A percentile compares a stretch with the other conserved stretches of the same genome.
Conservation (phyloP, 2,113 vertebrate genomes). For the Pungitius pungitius region DNA sequence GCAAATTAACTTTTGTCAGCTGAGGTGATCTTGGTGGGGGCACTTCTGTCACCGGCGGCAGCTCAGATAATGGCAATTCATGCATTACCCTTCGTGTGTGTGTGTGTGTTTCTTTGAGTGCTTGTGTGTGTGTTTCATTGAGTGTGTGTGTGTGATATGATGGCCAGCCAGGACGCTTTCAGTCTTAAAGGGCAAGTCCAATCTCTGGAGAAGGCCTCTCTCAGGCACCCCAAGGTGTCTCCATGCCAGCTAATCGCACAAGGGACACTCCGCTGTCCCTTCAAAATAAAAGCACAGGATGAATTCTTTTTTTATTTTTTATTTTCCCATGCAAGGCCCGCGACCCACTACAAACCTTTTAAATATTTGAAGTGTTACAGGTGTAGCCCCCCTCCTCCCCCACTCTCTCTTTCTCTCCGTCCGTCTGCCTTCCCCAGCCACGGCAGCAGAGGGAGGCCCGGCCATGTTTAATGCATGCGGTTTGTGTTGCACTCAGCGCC, state of each 20-base stretch:
- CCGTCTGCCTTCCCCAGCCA: conserved; percentile 58
- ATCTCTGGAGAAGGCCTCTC: conserved; percentile 44
- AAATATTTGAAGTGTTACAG: no score
- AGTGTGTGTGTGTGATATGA: conserved; percentile 46
- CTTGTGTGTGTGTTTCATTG: conserved; percentile 2
- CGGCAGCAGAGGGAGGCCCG: conserved; percentile 64
- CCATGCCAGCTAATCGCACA: conserved; percentile 3
- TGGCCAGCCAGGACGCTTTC: conserved; percentile 71
- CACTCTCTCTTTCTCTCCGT: conserved; percentile 30
- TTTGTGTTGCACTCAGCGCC: conserved; percentile 78
- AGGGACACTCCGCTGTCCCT: no score
- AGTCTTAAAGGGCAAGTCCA: conserved; percentile 70
- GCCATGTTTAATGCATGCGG: conserved; percentile 83
- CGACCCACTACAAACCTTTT: no score
- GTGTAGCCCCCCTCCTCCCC: background rate
- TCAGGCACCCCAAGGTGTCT: conserved; percentile 37
- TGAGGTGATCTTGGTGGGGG: conserved; percentile 83
- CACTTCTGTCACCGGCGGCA: conserved; percentile 77
- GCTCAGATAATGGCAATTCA: conserved; percentile 81
- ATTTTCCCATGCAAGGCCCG: no score
- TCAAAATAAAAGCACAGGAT: no score
- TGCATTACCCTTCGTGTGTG: conserved; percentile 66
- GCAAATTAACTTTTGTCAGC: conserved; percentile 87
- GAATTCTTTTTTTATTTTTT: no score
- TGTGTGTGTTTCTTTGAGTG: conserved; percentile 31